These are phyloP conservation scores for Petrolisthes manimaculis DNA, from an alignment of 2,888 invertebrate genomes.

Conservation along the genomic window DNA sequence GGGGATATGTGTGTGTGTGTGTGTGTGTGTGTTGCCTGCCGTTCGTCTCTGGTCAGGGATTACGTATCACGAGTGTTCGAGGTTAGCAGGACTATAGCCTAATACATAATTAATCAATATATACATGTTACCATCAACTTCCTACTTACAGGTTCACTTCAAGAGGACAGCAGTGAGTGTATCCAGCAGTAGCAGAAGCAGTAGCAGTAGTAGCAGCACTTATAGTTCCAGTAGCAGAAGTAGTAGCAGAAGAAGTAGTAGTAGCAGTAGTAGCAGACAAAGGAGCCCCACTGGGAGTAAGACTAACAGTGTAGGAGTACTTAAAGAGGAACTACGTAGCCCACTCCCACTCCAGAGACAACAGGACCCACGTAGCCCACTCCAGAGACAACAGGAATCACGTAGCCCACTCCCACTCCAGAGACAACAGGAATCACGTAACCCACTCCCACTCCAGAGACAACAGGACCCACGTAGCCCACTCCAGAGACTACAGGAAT, in stretches of 20 bases:
- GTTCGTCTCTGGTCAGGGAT: no score
- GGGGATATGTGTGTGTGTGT: no score
- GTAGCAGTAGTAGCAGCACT: neutral
- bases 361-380: neutral
- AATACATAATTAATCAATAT: neutral
- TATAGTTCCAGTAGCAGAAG: neutral
- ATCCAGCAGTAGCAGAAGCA: neutral
- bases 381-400: neutral
- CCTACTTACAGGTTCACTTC: neutral
- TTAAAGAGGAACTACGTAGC: neutral
- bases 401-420: neutral
- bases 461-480: neutral
- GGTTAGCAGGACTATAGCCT: no score
- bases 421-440: neutral
- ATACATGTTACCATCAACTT: neutral
- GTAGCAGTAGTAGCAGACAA: neutral
- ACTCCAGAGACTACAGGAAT: neutral
- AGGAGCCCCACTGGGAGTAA: neutral
- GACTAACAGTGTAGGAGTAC: neutral
- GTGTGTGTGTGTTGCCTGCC: no score
- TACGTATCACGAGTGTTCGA: no score
- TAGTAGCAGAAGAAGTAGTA: neutral
- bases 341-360: neutral
- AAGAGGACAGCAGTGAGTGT: neutral
- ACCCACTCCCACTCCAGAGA: neutral